Conservation (phyloP, 2,888 invertebrate species). For the Selenia dentaria region DNA sequence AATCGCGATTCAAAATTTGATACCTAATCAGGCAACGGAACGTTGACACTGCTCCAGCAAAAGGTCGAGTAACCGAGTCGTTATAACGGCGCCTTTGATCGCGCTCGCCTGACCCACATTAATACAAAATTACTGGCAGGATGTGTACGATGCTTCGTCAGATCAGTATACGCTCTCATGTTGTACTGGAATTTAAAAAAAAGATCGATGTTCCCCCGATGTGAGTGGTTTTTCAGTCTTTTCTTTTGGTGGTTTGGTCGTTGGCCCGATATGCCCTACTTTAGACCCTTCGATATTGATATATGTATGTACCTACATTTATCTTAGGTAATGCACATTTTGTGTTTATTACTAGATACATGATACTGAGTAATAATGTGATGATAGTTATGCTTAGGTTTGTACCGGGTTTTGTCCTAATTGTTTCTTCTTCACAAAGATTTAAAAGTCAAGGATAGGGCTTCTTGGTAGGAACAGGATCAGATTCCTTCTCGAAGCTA, state of each 20-base stretch:
- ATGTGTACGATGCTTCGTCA: slow-evolving; percentile 29
- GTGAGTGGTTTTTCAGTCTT: background rate
- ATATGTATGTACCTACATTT: too few species aligned
- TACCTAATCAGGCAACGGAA: background rate
- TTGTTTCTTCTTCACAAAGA: too few species aligned
- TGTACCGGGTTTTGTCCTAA: too few species aligned
- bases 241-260: background rate
- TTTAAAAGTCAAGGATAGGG: too few species aligned
- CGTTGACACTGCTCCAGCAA: slow-evolving; percentile 14
- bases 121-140: slow-evolving; percentile 48
- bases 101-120: slow-evolving; percentile 57
- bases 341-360: too few species aligned
- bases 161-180: background rate
- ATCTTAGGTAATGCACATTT: too few species aligned
- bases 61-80: slow-evolving; percentile 9
- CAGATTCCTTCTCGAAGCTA: too few species aligned
- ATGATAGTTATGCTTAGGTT: too few species aligned
- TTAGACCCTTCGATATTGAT: too few species aligned
- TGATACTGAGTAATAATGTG: too few species aligned
- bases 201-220: background rate
- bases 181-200: background rate
- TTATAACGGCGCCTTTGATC: slow-evolving; percentile 59
- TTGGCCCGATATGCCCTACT: background rate
- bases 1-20: too few species aligned
- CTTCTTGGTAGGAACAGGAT: too few species aligned